Base-by-base conservation (phyloP, 64 coral and sea anemone species). In the Pocillopora verrucosa region DNA sequence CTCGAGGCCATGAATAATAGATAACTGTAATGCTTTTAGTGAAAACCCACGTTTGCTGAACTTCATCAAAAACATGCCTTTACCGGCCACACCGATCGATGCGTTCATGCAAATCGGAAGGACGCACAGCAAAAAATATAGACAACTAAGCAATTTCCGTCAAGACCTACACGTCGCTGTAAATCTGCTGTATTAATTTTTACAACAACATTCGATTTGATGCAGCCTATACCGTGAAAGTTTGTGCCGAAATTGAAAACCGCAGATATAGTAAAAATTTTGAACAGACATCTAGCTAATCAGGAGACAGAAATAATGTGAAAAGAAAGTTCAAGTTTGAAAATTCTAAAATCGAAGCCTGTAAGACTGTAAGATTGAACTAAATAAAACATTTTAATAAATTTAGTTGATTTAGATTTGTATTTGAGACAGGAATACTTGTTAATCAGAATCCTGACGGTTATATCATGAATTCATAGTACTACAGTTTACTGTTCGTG, bases 1-100 rank as follows among this genome's bases (percentile, higher is more conserved):
- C 20, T 58, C 24, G 26, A 81, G 61, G 36, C 6, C 80, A 83
- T 61, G 56, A 83, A 64, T 83, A 61, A 83, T 83, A 36, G 2
- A 83, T 83, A 60, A 35, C 20, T 62, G 34, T 77, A 56, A 77
- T 77, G 25, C 25, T 22, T 25, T 70, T 20, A 77, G 37, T 16
- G 16, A 77, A 16, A 58, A 19, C 19, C 19, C 16, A 12, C 41
- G 36, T 51, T 77, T 56, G 41, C 36, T 51, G 19, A 56, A 77
- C 13, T 22, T 56, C 17, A 56, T 22, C 11, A 11, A 51, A 22
- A 58, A n/a, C 75, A 51, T 77, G 15, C 19, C 45, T 11, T 16
- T 15, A 16, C 19, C 38, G 37, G 61, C 61, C 61, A 63, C 61
- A 63, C 61, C 11, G 67, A 70, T 24, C 22, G 67, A 70, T 11